Evolutionary conservation across 2,113 vertebrate species (phyloP).

Genomic region (Dolichallabes microphthalmus): DNA sequence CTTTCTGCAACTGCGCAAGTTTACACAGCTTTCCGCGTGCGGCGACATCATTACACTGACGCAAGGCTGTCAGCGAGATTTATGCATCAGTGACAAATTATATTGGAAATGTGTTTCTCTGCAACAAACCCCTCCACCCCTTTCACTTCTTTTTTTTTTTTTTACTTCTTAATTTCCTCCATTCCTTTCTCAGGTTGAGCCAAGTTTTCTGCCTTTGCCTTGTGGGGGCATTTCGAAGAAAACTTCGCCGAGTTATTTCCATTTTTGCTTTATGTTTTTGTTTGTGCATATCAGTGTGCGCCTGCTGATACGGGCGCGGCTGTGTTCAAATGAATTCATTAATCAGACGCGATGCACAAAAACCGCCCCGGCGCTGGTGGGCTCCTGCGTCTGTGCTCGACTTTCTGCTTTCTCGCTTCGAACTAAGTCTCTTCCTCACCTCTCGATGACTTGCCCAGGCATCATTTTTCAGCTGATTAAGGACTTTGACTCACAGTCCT

Average conservation of each 20-base stretch:
- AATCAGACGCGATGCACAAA: constrained; percentile 48
- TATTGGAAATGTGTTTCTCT: constrained; percentile 84
- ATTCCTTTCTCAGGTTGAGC: constrained; percentile 72
- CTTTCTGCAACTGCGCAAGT: constrained; percentile 98
- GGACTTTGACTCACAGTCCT: neutral
- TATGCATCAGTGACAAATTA: constrained; percentile 99
- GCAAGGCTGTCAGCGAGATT: constrained; percentile 99
- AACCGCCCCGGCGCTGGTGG: constrained; percentile 16
- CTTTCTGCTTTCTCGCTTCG: neutral
- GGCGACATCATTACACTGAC: constrained; percentile 95
- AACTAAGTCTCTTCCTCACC: neutral
- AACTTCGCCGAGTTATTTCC: constrained; percentile 64
- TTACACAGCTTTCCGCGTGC: constrained; percentile 97
- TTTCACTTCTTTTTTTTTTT: constrained; percentile 51
- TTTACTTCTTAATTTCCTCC: constrained; percentile 29
- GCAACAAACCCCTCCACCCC: constrained; percentile 47
- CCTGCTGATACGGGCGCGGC: constrained; percentile 50
- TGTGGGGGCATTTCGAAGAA: constrained; percentile 57
- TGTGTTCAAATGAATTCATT: constrained; percentile 55
- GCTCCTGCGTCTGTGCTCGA: constrained; percentile 13
- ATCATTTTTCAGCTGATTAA: neutral
- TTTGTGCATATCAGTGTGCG: constrained; percentile 66
- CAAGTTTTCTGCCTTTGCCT: constrained; percentile 67
- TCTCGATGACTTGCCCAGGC: neutral
- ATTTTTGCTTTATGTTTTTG: constrained; percentile 49